Conservation (phyloP, 2,113 vertebrate species). For the Oncorhynchus gorbuscha region DNA sequence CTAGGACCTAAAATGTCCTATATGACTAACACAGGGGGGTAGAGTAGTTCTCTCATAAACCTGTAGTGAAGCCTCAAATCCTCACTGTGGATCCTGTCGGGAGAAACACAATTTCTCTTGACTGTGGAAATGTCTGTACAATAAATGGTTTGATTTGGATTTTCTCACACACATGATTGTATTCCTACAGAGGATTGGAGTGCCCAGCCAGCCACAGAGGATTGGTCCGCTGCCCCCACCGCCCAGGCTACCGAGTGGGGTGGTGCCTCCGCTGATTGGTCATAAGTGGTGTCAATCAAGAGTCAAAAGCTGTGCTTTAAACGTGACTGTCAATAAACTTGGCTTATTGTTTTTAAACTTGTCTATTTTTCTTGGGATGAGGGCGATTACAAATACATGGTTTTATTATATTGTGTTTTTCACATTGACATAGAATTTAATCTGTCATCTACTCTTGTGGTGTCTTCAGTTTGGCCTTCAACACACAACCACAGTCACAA, state of each 20-base stretch:
- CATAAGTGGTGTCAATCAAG: slow-evolving; percentile 62
- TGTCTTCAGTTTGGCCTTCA: too few relatives aligned
- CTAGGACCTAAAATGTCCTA: slow-evolving; percentile 55
- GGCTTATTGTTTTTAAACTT: slow-evolving; percentile 21
- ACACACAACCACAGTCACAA: neutral
- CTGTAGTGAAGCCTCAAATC: slow-evolving; percentile 61
- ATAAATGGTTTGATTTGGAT: neutral
- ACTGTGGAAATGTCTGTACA: neutral
- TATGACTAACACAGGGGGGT: slow-evolving; percentile 71
- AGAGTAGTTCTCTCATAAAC: slow-evolving; percentile 71
- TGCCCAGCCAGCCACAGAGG: slow-evolving; percentile 90
- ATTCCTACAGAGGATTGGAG: slow-evolving; percentile 89
- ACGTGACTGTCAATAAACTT: slow-evolving; percentile 42
- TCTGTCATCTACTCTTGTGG: too few relatives aligned
- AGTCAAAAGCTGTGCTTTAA: neutral
- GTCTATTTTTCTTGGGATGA: neutral
- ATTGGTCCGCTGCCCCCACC: slow-evolving; percentile 96
- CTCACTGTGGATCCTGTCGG: slow-evolving; percentile 72
- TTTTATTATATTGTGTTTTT: neutral
- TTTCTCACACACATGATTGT: neutral
- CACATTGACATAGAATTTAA: too few relatives aligned
- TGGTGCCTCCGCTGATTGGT: slow-evolving; percentile 89
- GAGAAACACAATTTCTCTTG: slow-evolving; percentile 51
- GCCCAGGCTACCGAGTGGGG: slow-evolving; percentile 97
- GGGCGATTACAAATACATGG: neutral